Percentiles rank a stretch among this genome's conserved stretches.
phyloP scores from a whole-genome alignment of 2,113 vertebrate genomes.

The Pangasianodon gigas region DNA sequence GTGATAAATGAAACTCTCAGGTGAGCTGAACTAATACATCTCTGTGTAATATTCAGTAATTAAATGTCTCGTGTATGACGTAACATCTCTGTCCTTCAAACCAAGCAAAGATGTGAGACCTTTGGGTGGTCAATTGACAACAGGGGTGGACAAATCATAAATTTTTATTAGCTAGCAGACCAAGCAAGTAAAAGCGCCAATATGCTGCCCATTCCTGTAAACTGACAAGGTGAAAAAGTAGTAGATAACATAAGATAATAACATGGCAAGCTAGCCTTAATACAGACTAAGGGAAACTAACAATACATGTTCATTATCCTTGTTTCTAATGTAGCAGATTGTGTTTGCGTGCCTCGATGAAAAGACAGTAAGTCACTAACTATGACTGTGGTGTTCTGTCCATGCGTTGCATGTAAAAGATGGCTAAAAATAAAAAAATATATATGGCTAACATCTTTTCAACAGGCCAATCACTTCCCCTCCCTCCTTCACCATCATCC shows the following conservation, averaged over 20 bases:
- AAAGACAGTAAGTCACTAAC: background rate
- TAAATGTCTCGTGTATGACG: slow-evolving; percentile 5
- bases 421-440: background rate
- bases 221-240: background rate
- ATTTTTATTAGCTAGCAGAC: background rate
- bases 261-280: background rate
- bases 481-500: background rate
- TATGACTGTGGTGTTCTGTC: background rate
- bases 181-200: background rate
- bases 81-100: background rate
- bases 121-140: background rate
- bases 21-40: slow-evolving; percentile 18
- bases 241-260: background rate
- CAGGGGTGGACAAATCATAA: background rate
- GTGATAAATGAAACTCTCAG: slow-evolving; percentile 19
- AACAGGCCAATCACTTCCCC: background rate
- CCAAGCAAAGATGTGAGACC: background rate
- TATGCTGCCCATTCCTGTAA: background rate
- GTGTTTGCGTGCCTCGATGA: background rate
- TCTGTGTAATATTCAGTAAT: slow-evolving; percentile 22
- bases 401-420: background rate
- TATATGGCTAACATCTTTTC: background rate
- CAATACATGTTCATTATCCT: background rate
- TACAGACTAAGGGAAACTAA: background rate
- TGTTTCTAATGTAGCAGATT: background rate